Percentiles rank a stretch among this genome's conserved stretches.
These are phyloP conservation scores for Pristionchus japonicus DNA, from an alignment of 2,888 invertebrate species.

Conservation along the genomic window DNA sequence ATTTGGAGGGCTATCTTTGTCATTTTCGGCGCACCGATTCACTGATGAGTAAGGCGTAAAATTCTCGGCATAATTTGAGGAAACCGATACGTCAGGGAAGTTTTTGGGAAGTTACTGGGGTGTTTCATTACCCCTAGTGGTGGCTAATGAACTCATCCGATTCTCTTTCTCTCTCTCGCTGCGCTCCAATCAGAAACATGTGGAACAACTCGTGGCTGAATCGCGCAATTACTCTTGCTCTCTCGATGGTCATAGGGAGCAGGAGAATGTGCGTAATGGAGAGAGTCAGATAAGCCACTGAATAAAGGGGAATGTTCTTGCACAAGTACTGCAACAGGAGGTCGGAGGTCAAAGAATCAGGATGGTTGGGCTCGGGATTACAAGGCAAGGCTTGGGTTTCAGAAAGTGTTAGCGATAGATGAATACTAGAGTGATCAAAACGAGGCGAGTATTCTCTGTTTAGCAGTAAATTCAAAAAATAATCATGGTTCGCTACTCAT, in stretches of 20 bases:
- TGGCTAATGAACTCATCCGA: background rate
- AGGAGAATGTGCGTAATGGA: background rate
- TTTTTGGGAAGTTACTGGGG: background rate
- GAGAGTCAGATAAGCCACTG: no score
- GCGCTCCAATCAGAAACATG: conserved; percentile 15
- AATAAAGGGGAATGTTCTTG: background rate
- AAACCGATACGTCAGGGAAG: background rate
- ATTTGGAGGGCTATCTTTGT: background rate
- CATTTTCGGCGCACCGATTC: background rate
- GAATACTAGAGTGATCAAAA: no score
- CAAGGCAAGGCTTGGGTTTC: no score
- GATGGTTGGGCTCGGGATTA: no score
- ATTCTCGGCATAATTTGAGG: background rate
- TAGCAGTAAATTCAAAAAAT: no score
- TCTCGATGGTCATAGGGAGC: no score
- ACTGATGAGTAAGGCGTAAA: background rate
- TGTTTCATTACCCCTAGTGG: background rate
- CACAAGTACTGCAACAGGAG: background rate
- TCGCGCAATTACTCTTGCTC: background rate
- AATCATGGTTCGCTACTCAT: no score
- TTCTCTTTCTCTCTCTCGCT: background rate
- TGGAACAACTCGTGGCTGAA: background rate
- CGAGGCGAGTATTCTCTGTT: no score
- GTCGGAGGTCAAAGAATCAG: background rate
- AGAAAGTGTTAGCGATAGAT: no score